A percentile compares a stretch with the other conserved stretches of the same genome.
Evolutionary conservation across 2,888 invertebrate genomes (phyloP).

Genomic region (Epirrhoe alternata): DNA sequence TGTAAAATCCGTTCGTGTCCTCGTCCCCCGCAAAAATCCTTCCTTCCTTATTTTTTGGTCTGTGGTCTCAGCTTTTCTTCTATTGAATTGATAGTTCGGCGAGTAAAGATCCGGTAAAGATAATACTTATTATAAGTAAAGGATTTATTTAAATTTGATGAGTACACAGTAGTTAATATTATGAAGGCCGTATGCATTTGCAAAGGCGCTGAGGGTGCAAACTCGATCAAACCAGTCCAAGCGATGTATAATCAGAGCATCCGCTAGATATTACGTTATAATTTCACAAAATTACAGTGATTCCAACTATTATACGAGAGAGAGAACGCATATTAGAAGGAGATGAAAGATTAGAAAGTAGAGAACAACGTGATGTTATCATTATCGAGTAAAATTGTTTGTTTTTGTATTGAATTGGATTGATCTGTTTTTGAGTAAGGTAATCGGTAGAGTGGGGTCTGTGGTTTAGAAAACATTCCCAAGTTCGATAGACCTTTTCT

Average conservation of each 20-base stretch:
- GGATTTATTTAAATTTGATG: no score
- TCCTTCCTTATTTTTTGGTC: no score
- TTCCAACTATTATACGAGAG: constrained; percentile 19
- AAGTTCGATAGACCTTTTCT: no score
- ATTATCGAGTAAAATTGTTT: constrained; percentile 12
- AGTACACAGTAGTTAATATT: background rate
- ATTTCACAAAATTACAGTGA: constrained; percentile 32
- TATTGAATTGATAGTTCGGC: no score
- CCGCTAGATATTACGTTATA: constrained; percentile 37
- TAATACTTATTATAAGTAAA: no score
- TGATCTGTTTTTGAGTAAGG: background rate
- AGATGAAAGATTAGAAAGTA: constrained; percentile 32
- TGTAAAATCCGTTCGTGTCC: no score
- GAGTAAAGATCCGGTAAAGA: no score
- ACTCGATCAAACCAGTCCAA: constrained; percentile 35
- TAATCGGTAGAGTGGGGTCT: background rate
- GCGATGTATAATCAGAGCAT: constrained; percentile 35
- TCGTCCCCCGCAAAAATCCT: no score
- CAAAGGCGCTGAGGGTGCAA: constrained; percentile 31
- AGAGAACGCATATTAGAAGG: constrained; percentile 32
- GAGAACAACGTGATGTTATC: constrained; percentile 2
- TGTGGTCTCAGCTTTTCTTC: no score
- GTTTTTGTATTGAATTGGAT: constrained; percentile 11
- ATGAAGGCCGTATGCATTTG: background rate
- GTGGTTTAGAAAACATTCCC: background rate